phyloP scores from a whole-genome alignment of 2,888 invertebrate genomes.

The Dexiosoma caninum region DNA sequence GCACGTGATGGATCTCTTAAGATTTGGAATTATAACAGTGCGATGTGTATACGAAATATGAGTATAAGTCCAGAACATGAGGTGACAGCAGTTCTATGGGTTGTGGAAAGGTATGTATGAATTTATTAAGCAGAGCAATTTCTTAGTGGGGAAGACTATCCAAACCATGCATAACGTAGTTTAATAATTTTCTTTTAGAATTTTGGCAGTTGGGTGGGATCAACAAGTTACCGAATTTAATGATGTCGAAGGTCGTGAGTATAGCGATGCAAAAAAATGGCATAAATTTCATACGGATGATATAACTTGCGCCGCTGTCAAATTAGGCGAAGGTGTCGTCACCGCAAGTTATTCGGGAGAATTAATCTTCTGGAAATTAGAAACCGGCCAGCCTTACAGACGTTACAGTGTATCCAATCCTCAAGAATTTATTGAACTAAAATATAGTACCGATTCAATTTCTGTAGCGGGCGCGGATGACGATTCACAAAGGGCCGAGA shows the following conservation, averaged over 20 bases:
- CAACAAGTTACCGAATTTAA: conserved; percentile 84
- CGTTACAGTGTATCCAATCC: conserved; percentile 76
- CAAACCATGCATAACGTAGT: not conserved
- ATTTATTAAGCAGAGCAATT: not conserved
- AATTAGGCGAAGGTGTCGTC: conserved; percentile 83
- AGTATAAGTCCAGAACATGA: conserved; percentile 81
- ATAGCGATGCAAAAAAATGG: conserved; percentile 84
- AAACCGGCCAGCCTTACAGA: conserved; percentile 87
- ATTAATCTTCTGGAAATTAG: conserved; percentile 88
- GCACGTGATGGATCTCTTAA: conserved; percentile 86
- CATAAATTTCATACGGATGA: conserved; percentile 85
- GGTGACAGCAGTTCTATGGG: conserved; percentile 81
- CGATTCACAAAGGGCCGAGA: too few species aligned
- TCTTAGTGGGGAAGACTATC: not conserved
- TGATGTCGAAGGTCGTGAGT: conserved; percentile 79
- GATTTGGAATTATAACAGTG: conserved; percentile 92
- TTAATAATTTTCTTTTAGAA: conserved; percentile 76
- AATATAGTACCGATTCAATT: conserved; percentile 62
- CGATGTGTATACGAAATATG: conserved; percentile 85
- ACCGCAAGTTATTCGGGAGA: conserved; percentile 88
- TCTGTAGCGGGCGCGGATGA: conserved; percentile 40
- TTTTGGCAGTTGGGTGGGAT: conserved; percentile 89
- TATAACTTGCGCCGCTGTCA: conserved; percentile 84
- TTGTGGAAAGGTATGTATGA: conserved; percentile 79
- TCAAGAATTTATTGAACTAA: conserved; percentile 73